Evolutionary conservation across 2,888 invertebrate species (phyloP), one percentile per base, ranked within the genome.

Genomic region (Tachystola acroxantha): DNA sequence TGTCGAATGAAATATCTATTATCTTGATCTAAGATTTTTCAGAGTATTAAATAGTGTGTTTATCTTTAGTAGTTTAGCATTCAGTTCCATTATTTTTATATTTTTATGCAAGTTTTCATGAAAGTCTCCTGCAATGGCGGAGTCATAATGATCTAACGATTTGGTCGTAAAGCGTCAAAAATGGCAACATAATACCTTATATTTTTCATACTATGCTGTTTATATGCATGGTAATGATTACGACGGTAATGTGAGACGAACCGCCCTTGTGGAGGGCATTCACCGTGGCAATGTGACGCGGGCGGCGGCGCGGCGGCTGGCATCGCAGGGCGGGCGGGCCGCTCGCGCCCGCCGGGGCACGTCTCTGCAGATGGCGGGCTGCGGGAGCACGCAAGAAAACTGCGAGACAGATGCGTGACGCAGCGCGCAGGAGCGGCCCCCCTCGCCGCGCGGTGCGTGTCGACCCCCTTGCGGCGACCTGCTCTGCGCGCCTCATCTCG

Each of bases 341-440:
- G 47, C 46, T 43, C 48, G 46, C 46, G 43, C 49, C 46, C 43
- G 51, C 40, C 42, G 48, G 42, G 57, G 54, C 60, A 60, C 71
- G 62, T 66, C 75, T 77, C 74, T 82, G 81, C 82, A 74, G 84
- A 77, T 78, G 74, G 71, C 69, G 61, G 62, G 66, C 57, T 73
- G 74, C 76, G 77, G 70, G 73, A 68, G 67, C 74, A 76, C 78
- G 75, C 76, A 78, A 74, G 79, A 64, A 74, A 62, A 52, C 67
- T 66, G 60, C 70, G 73, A 78, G 81, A 79, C 67, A 75, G 79
- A 82, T 84, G 85, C 85, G 85, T 85, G 80, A 78, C 85, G 84
- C 85, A 84, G 74, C 80, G 85, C 84, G 85, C 85, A 84, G 82
- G 80, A 77, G 54, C 77, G 61, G 57, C 63, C 46, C 74, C 68